phyloP scores from a whole-genome alignment of 1,140 invertebrate species.

The Bombus fervidus region DNA sequence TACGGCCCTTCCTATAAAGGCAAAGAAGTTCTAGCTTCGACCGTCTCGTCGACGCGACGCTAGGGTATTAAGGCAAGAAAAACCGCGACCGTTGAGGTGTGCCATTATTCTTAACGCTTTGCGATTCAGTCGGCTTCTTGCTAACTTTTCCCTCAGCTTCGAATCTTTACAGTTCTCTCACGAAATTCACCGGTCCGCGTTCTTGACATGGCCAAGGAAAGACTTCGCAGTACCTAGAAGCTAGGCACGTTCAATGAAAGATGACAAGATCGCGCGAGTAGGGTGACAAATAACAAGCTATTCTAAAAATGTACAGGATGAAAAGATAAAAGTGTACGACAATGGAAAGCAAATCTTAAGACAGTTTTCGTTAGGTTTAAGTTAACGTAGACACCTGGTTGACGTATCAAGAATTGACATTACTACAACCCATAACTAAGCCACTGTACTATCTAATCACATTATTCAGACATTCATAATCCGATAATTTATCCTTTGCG shows the following conservation, averaged over 20 bases:
- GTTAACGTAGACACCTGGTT: background rate
- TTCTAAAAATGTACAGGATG: background rate
- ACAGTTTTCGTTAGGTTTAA: background rate
- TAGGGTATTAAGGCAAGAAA: conserved; percentile 15
- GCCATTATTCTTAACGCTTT: conserved; percentile 30
- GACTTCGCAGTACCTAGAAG: background rate
- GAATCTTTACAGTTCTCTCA: conserved; percentile 7
- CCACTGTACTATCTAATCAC: too few relatives aligned
- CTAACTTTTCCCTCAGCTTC: background rate
- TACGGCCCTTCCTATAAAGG: background rate
- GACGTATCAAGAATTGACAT: background rate
- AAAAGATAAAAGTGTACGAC: too few relatives aligned
- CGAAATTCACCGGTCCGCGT: background rate
- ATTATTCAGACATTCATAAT: background rate
- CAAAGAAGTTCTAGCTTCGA: conserved; percentile 25
- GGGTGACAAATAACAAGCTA: background rate
- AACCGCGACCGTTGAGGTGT: background rate
- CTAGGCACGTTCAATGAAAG: background rate
- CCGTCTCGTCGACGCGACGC: background rate
- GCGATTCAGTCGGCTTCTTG: conserved; percentile 1
- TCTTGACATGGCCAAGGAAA: background rate
- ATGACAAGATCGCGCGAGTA: background rate
- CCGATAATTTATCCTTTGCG: background rate
- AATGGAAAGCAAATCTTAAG: background rate
- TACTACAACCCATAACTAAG: too few relatives aligned